Percentiles rank a stretch among this genome's conserved stretches.
phyloP scores from a whole-genome alignment of 1,140 invertebrate genomes.

The Mylabris phalerata region DNA sequence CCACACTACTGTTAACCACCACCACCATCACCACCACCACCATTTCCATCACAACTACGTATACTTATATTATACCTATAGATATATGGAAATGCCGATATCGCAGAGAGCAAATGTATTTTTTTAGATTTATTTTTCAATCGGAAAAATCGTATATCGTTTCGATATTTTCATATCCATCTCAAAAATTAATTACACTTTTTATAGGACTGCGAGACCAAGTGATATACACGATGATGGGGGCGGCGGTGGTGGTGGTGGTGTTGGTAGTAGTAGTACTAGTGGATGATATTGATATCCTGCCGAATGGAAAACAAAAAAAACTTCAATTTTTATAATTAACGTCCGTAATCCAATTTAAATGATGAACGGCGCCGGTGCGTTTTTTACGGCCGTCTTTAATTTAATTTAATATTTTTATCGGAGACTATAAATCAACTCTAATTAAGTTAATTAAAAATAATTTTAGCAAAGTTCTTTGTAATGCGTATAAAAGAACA shows the following conservation, averaged over 20 bases:
- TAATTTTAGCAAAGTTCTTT: slow-evolving; percentile 39
- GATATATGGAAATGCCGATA: slow-evolving; percentile 12
- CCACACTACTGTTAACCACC: neutral
- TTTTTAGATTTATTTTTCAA: slow-evolving; percentile 35
- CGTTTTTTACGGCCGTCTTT: slow-evolving; percentile 39
- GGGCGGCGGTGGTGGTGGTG: neutral
- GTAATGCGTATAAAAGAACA: slow-evolving; percentile 30
- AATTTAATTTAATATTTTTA: slow-evolving; percentile 44
- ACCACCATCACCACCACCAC: no score
- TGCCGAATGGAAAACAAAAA: slow-evolving; percentile 17
- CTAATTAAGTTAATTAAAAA: slow-evolving; percentile 45
- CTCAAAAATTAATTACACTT: slow-evolving; percentile 40
- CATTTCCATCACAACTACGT: no score
- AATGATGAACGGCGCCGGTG: slow-evolving; percentile 35
- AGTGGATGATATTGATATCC: slow-evolving; percentile 24
- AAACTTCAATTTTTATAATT: slow-evolving; percentile 37
- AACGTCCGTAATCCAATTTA: slow-evolving; percentile 41
- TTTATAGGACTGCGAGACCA: slow-evolving; percentile 18
- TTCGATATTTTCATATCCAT: slow-evolving; percentile 38
- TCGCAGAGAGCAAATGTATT: slow-evolving; percentile 29
- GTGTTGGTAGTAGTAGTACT: neutral
- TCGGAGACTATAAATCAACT: slow-evolving; percentile 42
- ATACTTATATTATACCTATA: no score
- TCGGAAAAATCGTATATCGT: slow-evolving; percentile 28
- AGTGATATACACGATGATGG: neutral